Evolutionary conservation across 2,797 vertebrate species (phyloP).

Genomic region (Sebastolobus altivelis): DNA sequence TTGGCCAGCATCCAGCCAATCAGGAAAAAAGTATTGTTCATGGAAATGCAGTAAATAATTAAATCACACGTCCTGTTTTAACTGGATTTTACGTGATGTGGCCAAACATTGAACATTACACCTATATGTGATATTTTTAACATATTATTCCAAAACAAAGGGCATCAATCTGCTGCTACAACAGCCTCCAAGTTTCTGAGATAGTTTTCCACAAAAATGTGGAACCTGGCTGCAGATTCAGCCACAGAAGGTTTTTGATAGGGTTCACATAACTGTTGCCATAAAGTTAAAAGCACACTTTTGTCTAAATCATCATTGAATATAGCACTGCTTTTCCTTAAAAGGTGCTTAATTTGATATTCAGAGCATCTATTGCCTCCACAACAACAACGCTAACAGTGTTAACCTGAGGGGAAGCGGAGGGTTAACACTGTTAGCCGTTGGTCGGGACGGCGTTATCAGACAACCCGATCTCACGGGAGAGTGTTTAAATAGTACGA

Average conservation of each 20-base stretch:
- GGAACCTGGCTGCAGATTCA: not conserved
- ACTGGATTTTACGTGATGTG: not conserved
- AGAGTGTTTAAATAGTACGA: too few species aligned
- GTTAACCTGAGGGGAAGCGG: too few species aligned
- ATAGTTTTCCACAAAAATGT: not conserved
- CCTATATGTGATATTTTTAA: not conserved
- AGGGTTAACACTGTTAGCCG: too few species aligned
- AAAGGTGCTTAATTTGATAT: not conserved
- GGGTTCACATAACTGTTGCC: not conserved
- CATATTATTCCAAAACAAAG: not conserved
- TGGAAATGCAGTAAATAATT: not conserved
- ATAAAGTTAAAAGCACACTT: not conserved
- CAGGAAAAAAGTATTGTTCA: not conserved
- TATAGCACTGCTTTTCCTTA: not conserved
- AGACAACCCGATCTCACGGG: too few species aligned
- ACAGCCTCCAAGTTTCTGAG: too few species aligned
- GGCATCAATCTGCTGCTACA: too few species aligned
- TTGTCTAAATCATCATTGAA: not conserved
- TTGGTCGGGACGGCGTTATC: too few species aligned
- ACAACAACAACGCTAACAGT: not conserved
- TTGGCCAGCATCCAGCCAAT: not conserved
- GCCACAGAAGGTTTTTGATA: not conserved
- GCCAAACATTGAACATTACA: not conserved
- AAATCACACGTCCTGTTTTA: not conserved
- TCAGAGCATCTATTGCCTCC: not conserved